phyloP scores from a whole-genome alignment of 2,888 invertebrate genomes.

The Ectemnius lituratus region DNA sequence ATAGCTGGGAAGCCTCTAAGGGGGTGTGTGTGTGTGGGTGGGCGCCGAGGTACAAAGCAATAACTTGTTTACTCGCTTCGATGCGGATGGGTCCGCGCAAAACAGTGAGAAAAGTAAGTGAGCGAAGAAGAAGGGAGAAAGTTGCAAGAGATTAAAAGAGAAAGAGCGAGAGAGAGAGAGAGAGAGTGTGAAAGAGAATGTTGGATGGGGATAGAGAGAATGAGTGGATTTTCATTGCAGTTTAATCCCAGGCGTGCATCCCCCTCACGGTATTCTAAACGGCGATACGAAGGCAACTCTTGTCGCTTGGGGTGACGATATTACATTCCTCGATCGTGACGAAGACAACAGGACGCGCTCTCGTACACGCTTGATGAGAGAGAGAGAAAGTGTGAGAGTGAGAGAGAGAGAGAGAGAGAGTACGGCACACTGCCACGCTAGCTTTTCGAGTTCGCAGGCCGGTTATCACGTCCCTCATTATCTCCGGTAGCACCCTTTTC shows the following conservation, averaged over 20 bases:
- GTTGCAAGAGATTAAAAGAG: no score
- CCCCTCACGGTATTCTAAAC: conserved; percentile 63
- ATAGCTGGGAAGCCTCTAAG: no score
- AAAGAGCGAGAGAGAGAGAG: conserved; percentile 19
- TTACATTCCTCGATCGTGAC: conserved; percentile 78
- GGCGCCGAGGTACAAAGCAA: conserved; percentile 45
- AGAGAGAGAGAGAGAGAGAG: no score
- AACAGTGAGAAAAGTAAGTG: conserved; percentile 16
- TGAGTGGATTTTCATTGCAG: conserved; percentile 76
- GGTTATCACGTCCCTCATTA: conserved; percentile 11
- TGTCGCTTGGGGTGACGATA: conserved; percentile 78
- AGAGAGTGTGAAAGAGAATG: conserved; percentile 14
- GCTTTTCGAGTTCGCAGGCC: conserved; percentile 36
- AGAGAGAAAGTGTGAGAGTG: no score
- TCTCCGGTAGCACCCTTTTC: conserved; percentile 3
- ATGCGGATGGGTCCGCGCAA: conserved; percentile 43
- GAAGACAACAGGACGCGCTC: conserved; percentile 70
- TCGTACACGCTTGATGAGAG: no score
- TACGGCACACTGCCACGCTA: conserved; percentile 31
- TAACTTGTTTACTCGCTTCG: conserved; percentile 61
- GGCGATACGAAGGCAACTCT: conserved; percentile 74
- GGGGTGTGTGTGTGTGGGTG: no score
- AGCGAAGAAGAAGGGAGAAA: conserved; percentile 19
- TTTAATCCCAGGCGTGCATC: conserved; percentile 71
- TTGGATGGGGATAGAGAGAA: conserved; percentile 34